phyloP scores from a whole-genome alignment of 2,113 vertebrate genomes.

The Megaptera novaeangliae region DNA sequence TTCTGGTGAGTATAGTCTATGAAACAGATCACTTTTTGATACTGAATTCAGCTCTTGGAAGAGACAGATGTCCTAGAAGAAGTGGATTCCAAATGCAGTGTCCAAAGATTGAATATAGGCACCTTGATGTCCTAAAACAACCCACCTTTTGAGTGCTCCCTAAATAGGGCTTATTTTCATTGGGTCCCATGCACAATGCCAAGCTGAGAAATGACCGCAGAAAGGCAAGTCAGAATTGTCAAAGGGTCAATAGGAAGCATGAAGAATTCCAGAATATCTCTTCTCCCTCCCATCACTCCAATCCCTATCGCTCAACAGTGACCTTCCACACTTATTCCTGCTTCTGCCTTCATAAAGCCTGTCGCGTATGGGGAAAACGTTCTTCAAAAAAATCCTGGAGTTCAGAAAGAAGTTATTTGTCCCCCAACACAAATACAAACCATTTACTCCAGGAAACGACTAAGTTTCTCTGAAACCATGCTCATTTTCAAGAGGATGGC shows the following conservation, averaged over 20 bases:
- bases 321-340: neutral
- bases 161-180: neutral
- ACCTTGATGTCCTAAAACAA: neutral
- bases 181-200: neutral
- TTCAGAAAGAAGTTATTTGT: constrained; percentile 22
- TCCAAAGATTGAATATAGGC: neutral
- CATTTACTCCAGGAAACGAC: constrained; percentile 4
- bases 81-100: neutral
- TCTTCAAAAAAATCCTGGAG: neutral
- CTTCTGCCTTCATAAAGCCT: neutral
- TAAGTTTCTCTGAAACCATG: neutral
- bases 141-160: neutral
- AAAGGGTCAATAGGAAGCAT: neutral
- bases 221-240: neutral
- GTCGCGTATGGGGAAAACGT: neutral
- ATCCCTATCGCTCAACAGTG: neutral
- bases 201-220: neutral
- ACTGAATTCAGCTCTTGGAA: constrained; percentile 7
- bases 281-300: neutral
- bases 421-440: neutral
- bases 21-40: neutral
- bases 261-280: neutral
- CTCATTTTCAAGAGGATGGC: neutral
- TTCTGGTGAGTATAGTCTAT: neutral
- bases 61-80: neutral